A percentile compares a stretch with the other conserved stretches of the same genome.
Evolutionary conservation across 2,113 vertebrate genomes (phyloP).

Genomic region (Ivindomyrus marchei): DNA sequence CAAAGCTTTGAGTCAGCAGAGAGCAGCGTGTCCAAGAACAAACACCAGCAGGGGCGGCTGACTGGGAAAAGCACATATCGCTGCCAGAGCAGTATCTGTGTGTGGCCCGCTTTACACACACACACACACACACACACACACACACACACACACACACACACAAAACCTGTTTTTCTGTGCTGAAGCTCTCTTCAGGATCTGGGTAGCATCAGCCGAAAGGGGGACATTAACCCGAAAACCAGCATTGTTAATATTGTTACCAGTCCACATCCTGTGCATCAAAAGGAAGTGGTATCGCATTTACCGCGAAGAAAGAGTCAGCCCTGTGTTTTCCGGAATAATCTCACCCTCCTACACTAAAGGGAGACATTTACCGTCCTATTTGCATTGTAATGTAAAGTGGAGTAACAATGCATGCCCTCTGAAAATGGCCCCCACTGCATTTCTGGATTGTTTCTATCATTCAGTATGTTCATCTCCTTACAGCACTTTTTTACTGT

Average conservation of each 20-base stretch:
- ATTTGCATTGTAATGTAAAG: not conserved
- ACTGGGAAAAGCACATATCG: not conserved
- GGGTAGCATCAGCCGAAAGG: not conserved
- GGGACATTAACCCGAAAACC: not conserved
- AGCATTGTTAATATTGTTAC: not conserved
- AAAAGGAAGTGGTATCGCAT: not conserved
- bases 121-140: not conserved
- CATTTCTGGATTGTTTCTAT: not conserved
- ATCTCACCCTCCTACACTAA: not conserved
- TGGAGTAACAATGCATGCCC: not conserved
- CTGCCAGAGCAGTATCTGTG: not conserved
- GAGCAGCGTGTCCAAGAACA: constrained; percentile 7
- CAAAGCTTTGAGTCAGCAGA: constrained; percentile 9
- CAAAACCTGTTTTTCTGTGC: not conserved
- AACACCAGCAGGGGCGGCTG: constrained; percentile 12
- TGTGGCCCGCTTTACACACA: not conserved
- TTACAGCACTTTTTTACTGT: not conserved
- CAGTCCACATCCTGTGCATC: not conserved
- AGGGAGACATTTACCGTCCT: not conserved
- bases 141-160: not conserved
- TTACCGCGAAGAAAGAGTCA: not conserved
- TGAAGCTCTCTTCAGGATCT: not conserved
- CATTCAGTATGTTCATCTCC: not conserved
- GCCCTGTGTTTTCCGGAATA: not conserved
- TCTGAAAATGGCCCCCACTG: not conserved